Evolutionary conservation across 2,888 invertebrate genomes (phyloP), one percentile per base, ranked within the genome.

Genomic region (Pheosia tremula): DNA sequence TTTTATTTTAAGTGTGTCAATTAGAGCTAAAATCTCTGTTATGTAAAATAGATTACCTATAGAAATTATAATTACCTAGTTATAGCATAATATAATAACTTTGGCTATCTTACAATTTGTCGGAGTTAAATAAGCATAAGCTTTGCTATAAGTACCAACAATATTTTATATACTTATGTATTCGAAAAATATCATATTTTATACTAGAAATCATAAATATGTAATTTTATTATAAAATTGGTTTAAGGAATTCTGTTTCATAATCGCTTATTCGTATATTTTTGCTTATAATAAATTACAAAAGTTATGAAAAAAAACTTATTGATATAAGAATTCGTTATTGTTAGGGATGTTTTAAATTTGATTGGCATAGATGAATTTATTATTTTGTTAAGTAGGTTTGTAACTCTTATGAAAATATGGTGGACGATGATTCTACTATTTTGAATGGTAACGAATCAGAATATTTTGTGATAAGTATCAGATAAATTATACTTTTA

Each of bases 381-480:
- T 47, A 47, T 45, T 50, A 24, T 13, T 24, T 7, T 50, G 50
- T 50, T 50, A 50, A 24, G 24, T 24, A 24, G 24, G 24, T 24
- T 24, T 24, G 24, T 24, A 24, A 24, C 24, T 24, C 24, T 24
- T 24, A 24, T 24, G 2, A 24, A 24, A 1, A 24, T 24, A 24
- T 4, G n/a, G 4, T 11, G 8, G n/a, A 47, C n/a, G 47, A 50
- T 50, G 24, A 50, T 50, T 24, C 8, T 50, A 24, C 24, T 50
- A 8, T 9, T 47, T 9, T n/a, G 47, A 47, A 50, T 24, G 24
- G 24, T 24, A 24, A 24, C 24, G 24, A 24, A 24, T 24, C 24
- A 24, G 50, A 24, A 50, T 50, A 50, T 50, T 50, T 50, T 50
- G 50, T 50, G 50, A 50, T 50, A 50, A 24, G 24, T 24, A 24